Evolutionary conservation across 2,888 invertebrate species (phyloP).

Genomic region (Lycia hirtaria): DNA sequence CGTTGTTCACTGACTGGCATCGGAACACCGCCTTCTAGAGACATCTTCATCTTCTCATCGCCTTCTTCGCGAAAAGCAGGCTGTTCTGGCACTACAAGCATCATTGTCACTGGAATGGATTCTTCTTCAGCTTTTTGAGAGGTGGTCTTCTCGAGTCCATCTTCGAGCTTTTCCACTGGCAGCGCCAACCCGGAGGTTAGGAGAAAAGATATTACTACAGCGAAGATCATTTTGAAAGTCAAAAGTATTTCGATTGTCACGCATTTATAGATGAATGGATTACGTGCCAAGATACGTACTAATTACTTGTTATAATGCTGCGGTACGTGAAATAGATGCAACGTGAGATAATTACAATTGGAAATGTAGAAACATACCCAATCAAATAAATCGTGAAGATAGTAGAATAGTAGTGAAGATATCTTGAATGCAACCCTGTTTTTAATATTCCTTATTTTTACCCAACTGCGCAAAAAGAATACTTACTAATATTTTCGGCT

Average conservation of each 20-base stretch:
- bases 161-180: conserved; percentile 15
- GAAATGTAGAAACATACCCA: background rate
- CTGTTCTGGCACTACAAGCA: conserved; percentile 24
- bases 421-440: no score
- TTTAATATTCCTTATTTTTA: no score
- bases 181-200: conserved; percentile 20
- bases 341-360: conserved; percentile 7
- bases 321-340: conserved; percentile 14
- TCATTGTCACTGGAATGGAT: conserved; percentile 24
- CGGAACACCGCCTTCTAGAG: conserved; percentile 1
- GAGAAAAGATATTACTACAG: conserved; percentile 27
- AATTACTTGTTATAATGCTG: background rate
- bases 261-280: conserved; percentile 26
- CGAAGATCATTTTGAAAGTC: conserved; percentile 33
- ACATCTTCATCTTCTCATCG: conserved; percentile 5
- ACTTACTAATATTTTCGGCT: no score
- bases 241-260: conserved; percentile 2
- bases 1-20: conserved; percentile 15
- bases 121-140: conserved; percentile 12
- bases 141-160: conserved; percentile 8
- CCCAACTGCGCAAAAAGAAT: no score
- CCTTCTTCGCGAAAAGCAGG: conserved; percentile 20
- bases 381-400: no score
- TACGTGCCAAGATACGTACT: conserved; percentile 9
- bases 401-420: no score